Base-by-base conservation (phyloP, 1,140 invertebrate genomes). In the Drosophila tani region DNA sequence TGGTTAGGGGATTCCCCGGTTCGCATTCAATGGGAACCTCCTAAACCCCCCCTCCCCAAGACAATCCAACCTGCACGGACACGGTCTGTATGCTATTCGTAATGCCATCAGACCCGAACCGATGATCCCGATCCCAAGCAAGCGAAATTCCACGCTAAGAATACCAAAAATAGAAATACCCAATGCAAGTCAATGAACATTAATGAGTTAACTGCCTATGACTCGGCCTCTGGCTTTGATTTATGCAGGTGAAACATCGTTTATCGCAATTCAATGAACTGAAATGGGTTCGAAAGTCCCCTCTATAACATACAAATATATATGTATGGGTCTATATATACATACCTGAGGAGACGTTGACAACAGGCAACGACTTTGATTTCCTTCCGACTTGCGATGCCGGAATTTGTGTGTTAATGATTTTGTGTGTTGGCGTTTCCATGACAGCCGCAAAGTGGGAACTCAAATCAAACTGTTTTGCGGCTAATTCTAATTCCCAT, bases 341-440 rank as follows among this genome's bases (percentile, higher is more conserved):
- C 58, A 51, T 51, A 21, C 12, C 7, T 17, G 27, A 14, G 21
- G 15, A 17, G 35, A 35, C 59, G 50, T 68, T 59, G 56, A 68
- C 67, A 70, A 55, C 67, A 49, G 65, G 58, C 65, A 70, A 69
- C 64, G 29, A 56, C 29, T 69, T 69, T 70, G 53, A 73, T 73
- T 73, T 41, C 50, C 35, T 73, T 41, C 35, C 35, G 41, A 73
- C 12, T 73, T 79, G 29, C 59, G 32, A 64, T 64, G 77, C 57
- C 29, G 19, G 55, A 60, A 45, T 79, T 73, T 60, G 17, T 79
- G 76, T 71, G 75, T 71, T 79, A 79, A 79, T 79, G 76, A 79
- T 70, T 71, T 75, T 79, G 73, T 78, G 65, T 76, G 62, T 21
- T 51, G 19, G 14, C 43, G 76, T 79, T 79, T 68, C 43, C 76